Evolutionary conservation across 2,888 invertebrate genomes (phyloP).

Genomic region (Ethmia dodecea): DNA sequence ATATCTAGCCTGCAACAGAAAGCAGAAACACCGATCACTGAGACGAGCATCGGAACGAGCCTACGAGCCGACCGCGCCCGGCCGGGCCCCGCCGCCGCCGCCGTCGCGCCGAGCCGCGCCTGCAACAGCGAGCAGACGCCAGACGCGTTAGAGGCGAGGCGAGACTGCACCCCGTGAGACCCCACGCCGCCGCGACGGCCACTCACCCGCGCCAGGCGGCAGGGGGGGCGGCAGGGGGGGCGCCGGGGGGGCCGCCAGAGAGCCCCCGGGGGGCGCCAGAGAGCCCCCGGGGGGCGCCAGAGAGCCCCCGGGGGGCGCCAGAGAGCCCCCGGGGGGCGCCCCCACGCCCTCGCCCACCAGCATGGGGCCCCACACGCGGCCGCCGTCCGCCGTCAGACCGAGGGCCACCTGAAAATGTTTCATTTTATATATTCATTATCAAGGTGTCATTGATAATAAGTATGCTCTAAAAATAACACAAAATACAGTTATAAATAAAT

Average conservation of each 20-base stretch:
- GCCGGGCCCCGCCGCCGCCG: slow-evolving; percentile 9
- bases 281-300: slow-evolving; percentile 9
- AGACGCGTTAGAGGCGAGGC: slow-evolving; percentile 16
- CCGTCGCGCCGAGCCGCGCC: slow-evolving; percentile 12
- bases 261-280: not conserved
- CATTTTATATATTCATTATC: too few species aligned
- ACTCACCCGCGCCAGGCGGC: slow-evolving; percentile 16
- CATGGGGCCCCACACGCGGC: slow-evolving; percentile 2
- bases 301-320: slow-evolving; percentile 8
- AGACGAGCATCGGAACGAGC: slow-evolving; percentile 22
- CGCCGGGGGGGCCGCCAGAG: slow-evolving; percentile 3
- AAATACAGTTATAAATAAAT: too few species aligned
- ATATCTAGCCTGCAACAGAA: slow-evolving; percentile 75
- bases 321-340: slow-evolving; percentile 13
- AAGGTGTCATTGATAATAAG: too few species aligned
- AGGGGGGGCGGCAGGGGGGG: slow-evolving; percentile 8
- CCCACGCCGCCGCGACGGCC: not conserved
- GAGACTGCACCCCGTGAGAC: too few species aligned
- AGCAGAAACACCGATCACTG: slow-evolving; percentile 71
- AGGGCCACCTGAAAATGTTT: too few species aligned
- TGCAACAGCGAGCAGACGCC: slow-evolving; percentile 26
- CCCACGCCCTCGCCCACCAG: slow-evolving; percentile 9
- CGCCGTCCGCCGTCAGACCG: slow-evolving; percentile 20
- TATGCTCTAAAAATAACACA: too few species aligned
- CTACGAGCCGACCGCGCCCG: slow-evolving; percentile 13